Base-by-base conservation (phyloP, 2,888 invertebrate species). In the Phaonia tiefii region DNA sequence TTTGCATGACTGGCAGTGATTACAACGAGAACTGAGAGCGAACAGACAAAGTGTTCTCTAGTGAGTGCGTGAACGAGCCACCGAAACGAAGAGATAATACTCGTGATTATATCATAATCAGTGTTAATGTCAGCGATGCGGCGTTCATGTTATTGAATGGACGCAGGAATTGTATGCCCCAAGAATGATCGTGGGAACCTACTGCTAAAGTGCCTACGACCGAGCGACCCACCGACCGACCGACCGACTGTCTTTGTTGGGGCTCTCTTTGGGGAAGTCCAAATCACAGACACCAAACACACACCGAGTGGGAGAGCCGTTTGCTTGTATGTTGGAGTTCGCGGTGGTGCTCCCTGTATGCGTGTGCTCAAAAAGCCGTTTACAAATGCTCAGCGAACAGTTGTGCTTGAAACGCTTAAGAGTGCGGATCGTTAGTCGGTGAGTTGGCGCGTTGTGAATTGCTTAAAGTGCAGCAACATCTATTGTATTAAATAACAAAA, bases 331-430 rank as follows among this genome's bases (percentile, higher is more conserved):
- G n/a, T 72, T 75, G 60, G 13, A 56, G 39, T 79, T 74, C 79
- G 80, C 75, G 65, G 69, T 73, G 65, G 69, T 65, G 60, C 82
- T 80, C 22, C 44, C 56, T 88, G 86, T 85, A 78, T 81, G 69
- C 49, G 67, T 67, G 25, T 60, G 67, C 63, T 81, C 63, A 81
- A 78, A 81, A 66, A 73, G 82, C 79, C 75, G 78, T 71, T 77
- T 74, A 77, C 80, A 74, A 83, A 83, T 83, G 85, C 85, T 85
- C 85, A 86, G 86, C 75, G 72, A 81, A 75, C 89, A 89, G 89
- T 89, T 89, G 89, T 89, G 88, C 88, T 89, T 88, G 85, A 86
- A 89, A 89, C 89, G 90, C 87, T 88, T 85, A 86, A 85, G 85
- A 88, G 89, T 88, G 86, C 87, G 88, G 90, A 89, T 89, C 90